phyloP scores from a whole-genome alignment of 2,888 invertebrate species.

The Eumacrocentrus americanus region DNA sequence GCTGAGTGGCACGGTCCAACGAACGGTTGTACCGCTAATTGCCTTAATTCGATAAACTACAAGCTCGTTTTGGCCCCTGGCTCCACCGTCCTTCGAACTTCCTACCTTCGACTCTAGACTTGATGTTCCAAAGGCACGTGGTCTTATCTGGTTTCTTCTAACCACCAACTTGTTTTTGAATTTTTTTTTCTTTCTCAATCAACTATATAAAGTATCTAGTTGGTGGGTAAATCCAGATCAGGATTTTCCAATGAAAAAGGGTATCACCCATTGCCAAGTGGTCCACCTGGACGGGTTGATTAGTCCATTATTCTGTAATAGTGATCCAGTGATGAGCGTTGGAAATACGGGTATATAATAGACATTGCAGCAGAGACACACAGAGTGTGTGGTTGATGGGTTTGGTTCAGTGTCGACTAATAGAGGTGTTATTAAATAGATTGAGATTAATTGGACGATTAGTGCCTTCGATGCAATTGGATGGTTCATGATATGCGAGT shows the following conservation, averaged over 20 bases:
- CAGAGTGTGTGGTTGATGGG: slow-evolving; percentile 1
- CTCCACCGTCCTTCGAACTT: slow-evolving; percentile 29
- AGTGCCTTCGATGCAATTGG: slow-evolving; percentile 58
- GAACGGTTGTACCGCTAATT: slow-evolving; percentile 55
- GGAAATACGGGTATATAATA: too few relatives aligned
- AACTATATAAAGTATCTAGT: too few relatives aligned
- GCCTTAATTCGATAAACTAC: slow-evolving; percentile 57
- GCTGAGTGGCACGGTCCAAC: slow-evolving; percentile 44
- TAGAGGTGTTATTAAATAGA: slow-evolving; percentile 60
- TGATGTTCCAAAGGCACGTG: not conserved
- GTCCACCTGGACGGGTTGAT: not conserved
- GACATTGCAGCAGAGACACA: slow-evolving; percentile 6
- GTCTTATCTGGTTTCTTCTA: not conserved
- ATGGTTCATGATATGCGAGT: slow-evolving; percentile 46
- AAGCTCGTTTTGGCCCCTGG: slow-evolving; percentile 39
- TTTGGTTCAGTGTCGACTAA: slow-evolving; percentile 40
- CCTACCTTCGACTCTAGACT: slow-evolving; percentile 10
- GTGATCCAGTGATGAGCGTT: slow-evolving; percentile 17
- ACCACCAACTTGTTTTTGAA: not conserved
- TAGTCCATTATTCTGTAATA: slow-evolving; percentile 1
- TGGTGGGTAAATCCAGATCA: too few relatives aligned
- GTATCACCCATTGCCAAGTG: not conserved
- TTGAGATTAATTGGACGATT: slow-evolving; percentile 60
- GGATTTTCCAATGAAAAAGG: not conserved
- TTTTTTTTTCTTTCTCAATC: too few relatives aligned